These are phyloP conservation scores for Triplophysa yarkandensis DNA, from an alignment of 2,797 vertebrate species.

Conservation along the genomic window DNA sequence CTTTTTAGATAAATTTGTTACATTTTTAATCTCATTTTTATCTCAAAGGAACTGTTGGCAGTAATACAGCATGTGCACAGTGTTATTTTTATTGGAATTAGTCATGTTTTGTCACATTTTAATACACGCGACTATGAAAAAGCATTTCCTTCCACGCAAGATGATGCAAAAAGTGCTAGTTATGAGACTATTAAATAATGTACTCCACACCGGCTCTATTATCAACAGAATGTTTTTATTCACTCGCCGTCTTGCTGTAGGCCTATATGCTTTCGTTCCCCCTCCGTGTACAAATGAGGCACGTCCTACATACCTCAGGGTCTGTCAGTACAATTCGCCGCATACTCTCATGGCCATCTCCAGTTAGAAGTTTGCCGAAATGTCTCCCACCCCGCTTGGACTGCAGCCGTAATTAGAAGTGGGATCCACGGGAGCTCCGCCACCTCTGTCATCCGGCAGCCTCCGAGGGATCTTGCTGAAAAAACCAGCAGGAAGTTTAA, in stretches of 20 bases:
- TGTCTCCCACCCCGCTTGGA: background rate
- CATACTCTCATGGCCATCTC: conserved; percentile 32
- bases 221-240: background rate
- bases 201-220: background rate
- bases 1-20: too few relatives aligned
- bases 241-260: conserved; percentile 11
- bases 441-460: conserved; percentile 10
- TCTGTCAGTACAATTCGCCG: conserved; percentile 41
- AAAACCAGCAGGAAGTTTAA: conserved; percentile 44
- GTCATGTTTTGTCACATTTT: background rate
- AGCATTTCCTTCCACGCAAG: background rate
- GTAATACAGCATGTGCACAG: too few relatives aligned
- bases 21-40: too few relatives aligned
- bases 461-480: conserved; percentile 29
- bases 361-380: conserved; percentile 10
- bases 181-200: conserved; percentile 15
- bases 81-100: too few relatives aligned
- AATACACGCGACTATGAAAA: background rate
- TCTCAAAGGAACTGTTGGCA: too few relatives aligned
- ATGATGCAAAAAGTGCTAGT: conserved; percentile 14
- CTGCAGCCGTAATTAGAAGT: conserved; percentile 36
- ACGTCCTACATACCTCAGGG: conserved; percentile 24
- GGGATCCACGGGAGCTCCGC: conserved; percentile 18
- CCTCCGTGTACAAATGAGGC: conserved; percentile 20
- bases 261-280: too few relatives aligned